These are phyloP conservation scores for Tanypteryx hageni DNA, from an alignment of 2,888 invertebrate species.

Conservation along the genomic window DNA sequence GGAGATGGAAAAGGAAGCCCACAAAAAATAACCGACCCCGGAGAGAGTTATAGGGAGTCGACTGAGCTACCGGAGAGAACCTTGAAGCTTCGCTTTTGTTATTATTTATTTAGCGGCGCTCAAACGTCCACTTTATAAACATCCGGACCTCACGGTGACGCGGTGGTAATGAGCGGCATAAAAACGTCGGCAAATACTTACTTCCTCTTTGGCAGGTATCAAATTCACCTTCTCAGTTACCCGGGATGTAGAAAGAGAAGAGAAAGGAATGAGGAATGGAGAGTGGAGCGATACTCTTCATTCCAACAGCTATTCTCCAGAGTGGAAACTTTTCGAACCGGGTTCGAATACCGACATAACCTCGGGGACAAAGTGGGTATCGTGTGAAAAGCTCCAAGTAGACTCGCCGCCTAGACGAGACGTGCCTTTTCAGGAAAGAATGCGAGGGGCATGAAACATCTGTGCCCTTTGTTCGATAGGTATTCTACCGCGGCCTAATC, in stretches of 20 bases:
- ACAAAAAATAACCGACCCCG: background rate
- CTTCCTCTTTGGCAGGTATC: constrained; percentile 1
- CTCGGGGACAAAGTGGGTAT: background rate
- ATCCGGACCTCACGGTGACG: background rate
- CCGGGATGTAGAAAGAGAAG: background rate
- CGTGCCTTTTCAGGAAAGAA: background rate
- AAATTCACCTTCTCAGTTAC: background rate
- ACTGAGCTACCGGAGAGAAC: constrained; percentile 14
- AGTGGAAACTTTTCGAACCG: background rate
- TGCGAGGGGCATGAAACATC: background rate
- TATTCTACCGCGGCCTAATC: background rate
- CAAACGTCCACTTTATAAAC: constrained; percentile 8
- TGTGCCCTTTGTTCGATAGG: background rate
- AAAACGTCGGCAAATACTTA: background rate
- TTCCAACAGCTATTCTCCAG: background rate
- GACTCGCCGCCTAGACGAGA: background rate
- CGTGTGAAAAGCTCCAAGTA: background rate
- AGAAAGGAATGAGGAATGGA: background rate
- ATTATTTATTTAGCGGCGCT: background rate
- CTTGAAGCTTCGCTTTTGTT: background rate
- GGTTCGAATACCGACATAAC: background rate
- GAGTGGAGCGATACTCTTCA: background rate
- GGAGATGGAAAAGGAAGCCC: background rate
- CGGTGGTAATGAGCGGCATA: constrained; percentile 11
- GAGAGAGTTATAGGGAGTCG: constrained; percentile 1